phyloP scores from a whole-genome alignment of 2,797 vertebrate species.

The Thaleichthys pacificus region DNA sequence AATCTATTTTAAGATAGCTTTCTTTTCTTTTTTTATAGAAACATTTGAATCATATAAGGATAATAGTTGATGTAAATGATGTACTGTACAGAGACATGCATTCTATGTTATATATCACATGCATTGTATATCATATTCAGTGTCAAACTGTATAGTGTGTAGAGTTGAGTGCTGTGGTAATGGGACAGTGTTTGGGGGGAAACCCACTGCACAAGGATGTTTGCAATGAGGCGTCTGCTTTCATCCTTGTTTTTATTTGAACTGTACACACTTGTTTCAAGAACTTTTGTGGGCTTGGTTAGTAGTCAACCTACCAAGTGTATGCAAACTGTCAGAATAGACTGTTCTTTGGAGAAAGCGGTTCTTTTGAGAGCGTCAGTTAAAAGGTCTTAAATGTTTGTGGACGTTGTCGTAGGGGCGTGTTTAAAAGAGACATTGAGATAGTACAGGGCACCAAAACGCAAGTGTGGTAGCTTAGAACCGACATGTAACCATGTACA shows the following conservation, averaged over 20 bases:
- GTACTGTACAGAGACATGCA: constrained; percentile 39
- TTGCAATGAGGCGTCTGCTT: constrained; percentile 35
- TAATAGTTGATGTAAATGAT: constrained; percentile 57
- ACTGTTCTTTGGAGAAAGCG: neutral
- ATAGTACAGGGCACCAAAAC: constrained; percentile 17
- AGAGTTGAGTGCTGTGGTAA: constrained; percentile 24
- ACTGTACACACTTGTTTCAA: constrained; percentile 30
- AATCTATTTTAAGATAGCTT: constrained; percentile 52
- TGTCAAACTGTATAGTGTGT: constrained; percentile 22
- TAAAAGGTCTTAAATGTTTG: constrained; percentile 35
- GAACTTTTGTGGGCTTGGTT: constrained; percentile 23
- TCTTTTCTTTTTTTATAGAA: constrained; percentile 45
- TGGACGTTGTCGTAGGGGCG: constrained; percentile 17
- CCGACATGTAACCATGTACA: constrained; percentile 39
- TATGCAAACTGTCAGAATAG: constrained; percentile 9
- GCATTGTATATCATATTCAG: constrained; percentile 32
- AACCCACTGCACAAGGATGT: constrained; percentile 38
- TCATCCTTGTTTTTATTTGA: constrained; percentile 26
- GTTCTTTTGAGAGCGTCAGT: constrained; percentile 19
- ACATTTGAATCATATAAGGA: constrained; percentile 31
- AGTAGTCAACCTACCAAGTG: constrained; percentile 22
- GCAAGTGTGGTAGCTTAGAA: constrained; percentile 58
- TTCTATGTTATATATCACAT: constrained; percentile 32
- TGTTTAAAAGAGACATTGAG: constrained; percentile 8
- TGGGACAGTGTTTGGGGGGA: constrained; percentile 12